phyloP scores from a whole-genome alignment of 1,140 invertebrate species.

The Sinella curviseta region DNA sequence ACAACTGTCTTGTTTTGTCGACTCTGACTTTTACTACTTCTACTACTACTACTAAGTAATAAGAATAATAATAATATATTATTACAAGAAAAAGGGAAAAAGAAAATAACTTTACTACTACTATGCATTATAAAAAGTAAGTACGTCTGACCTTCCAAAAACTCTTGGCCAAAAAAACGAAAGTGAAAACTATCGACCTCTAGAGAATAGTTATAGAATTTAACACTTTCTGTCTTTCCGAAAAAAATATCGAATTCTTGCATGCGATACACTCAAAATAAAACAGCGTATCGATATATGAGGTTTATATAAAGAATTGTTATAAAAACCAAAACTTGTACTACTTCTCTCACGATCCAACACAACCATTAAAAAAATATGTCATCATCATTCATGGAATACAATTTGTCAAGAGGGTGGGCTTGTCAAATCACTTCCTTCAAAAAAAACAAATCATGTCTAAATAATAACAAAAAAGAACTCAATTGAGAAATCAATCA shows the following conservation, averaged over 20 bases:
- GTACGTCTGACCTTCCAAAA: constrained; percentile 11
- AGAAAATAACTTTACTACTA: background rate
- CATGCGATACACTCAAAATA: background rate
- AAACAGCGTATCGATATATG: no score
- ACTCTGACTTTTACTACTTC: background rate
- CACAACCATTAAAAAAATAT: background rate
- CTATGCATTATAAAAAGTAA: background rate
- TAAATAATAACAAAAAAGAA: no score
- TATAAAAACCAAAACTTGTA: no score
- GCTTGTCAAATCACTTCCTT: constrained; percentile 18
- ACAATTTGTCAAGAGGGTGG: constrained; percentile 8
- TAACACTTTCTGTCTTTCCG: constrained; percentile 16
- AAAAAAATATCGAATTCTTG: constrained; percentile 6
- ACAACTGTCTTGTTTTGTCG: constrained; percentile 1
- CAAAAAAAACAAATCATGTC: background rate
- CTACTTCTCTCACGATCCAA: background rate
- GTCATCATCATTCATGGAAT: background rate
- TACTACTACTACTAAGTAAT: background rate
- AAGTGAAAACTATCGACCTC: constrained; percentile 17
- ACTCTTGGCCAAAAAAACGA: constrained; percentile 23
- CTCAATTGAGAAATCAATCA: constrained; percentile 11
- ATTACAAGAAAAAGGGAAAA: background rate
- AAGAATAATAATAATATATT: background rate
- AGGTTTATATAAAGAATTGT: no score
- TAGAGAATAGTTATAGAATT: background rate